These are phyloP conservation scores for Selenia dentaria DNA, from an alignment of 2,888 invertebrate species.

Conservation along the genomic window DNA sequence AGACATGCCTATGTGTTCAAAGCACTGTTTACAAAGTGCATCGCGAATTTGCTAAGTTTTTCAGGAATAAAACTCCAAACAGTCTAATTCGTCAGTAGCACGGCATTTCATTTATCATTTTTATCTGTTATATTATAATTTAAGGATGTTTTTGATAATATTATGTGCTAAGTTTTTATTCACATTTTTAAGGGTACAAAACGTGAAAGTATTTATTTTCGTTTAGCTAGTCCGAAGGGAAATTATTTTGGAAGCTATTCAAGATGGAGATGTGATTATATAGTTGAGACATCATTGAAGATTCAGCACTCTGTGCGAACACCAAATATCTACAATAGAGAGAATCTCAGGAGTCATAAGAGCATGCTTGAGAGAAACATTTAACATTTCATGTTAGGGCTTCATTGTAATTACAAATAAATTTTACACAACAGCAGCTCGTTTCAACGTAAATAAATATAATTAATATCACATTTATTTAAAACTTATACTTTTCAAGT, in stretches of 20 bases:
- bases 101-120: slow-evolving; percentile 44
- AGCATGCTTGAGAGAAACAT: slow-evolving; percentile 36
- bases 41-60: slow-evolving; percentile 36
- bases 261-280: slow-evolving; percentile 15
- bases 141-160: slow-evolving; percentile 58
- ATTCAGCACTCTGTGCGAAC: slow-evolving; percentile 6
- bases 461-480: slow-evolving; percentile 46
- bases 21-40: slow-evolving; percentile 46
- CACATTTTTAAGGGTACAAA: slow-evolving; percentile 64
- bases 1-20: slow-evolving; percentile 44
- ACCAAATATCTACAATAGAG: slow-evolving; percentile 31
- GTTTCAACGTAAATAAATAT: slow-evolving; percentile 30
- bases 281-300: slow-evolving; percentile 28
- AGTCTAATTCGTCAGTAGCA: slow-evolving; percentile 18
- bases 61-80: slow-evolving; percentile 4
- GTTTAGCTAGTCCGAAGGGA: slow-evolving; percentile 64
- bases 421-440: neutral
- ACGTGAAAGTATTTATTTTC: slow-evolving; percentile 68
- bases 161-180: slow-evolving; percentile 61
- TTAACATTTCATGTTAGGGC: neutral
- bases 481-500: slow-evolving; percentile 69
- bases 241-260: slow-evolving; percentile 42
- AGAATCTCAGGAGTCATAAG: slow-evolving; percentile 64
- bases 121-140: slow-evolving; percentile 42
- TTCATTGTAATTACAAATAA: neutral